Conservation (phyloP, 2,888 invertebrate genomes). For the Hemithea aestivaria region DNA sequence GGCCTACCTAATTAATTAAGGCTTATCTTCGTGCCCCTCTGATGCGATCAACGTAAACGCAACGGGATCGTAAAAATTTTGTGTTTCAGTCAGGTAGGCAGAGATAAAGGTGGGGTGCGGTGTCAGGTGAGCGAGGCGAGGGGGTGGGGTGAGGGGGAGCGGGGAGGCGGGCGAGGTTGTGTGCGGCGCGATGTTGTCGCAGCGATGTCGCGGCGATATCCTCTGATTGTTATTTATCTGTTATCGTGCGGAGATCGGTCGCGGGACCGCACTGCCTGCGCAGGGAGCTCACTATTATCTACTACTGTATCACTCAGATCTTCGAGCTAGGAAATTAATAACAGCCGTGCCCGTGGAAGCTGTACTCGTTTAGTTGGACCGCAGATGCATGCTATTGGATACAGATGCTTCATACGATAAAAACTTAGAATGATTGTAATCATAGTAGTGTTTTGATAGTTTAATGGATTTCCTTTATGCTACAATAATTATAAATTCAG, state of each 20-base stretch:
- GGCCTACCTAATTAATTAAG: conserved; percentile 60
- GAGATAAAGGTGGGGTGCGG: conserved; percentile 35
- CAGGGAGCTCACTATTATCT: conserved; percentile 39
- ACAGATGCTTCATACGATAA: conserved; percentile 15
- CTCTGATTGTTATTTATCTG: conserved; percentile 64
- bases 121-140: conserved; percentile 20
- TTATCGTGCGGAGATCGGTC: conserved; percentile 51
- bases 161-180: conserved; percentile 28
- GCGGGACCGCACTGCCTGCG: conserved; percentile 48
- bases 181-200: conserved; percentile 34
- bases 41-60: conserved; percentile 52
- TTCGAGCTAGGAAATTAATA: conserved; percentile 46
- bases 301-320: conserved; percentile 42
- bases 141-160: conserved; percentile 29
- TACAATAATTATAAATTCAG: conserved; percentile 2
- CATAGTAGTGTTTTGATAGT: background rate
- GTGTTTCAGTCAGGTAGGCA: conserved; percentile 47
- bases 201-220: conserved; percentile 56
- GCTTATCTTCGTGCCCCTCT: conserved; percentile 47
- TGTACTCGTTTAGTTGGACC: conserved; percentile 25
- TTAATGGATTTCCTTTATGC: background rate
- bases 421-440: background rate
- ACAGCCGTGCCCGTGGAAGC: conserved; percentile 34
- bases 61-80: conserved; percentile 57
- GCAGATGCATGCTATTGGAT: conserved; percentile 25